Base-by-base conservation (phyloP, 2,888 invertebrate genomes). In the Sesia apiformis region DNA sequence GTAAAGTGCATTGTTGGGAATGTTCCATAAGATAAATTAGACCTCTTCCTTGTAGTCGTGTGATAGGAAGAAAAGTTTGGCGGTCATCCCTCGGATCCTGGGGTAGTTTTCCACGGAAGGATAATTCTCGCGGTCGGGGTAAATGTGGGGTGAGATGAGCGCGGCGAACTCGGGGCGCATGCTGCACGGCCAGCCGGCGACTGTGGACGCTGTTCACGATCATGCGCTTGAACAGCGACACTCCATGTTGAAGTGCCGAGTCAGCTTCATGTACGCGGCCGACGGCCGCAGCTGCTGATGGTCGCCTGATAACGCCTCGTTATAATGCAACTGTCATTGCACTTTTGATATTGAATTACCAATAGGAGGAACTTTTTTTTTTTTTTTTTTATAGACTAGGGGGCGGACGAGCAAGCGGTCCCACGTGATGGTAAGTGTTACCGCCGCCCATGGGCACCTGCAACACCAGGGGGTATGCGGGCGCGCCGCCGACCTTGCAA, bases 211-310 rank as follows among this genome's bases (percentile, higher is more conserved):
- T 90, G 70, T 94, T 94, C 39, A 83, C 89, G 38, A 96, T 90
- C 91, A 96, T 92, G 46, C 96, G 90, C 76, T 97, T 96, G 78
- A 96, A 96, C 53, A 97, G 82, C 0, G 96, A 96, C 40, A 96
- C 88, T 95, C 94, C 55, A 96, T 83, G 54, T 93, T 89, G 74
- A 89, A 94, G 53, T 91, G 76, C 59, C 82, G 90, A 5, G 93
- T 93, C 57, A 96, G 81, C 52, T 90, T 84, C 74, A 92, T 93
- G 55, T 92, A 93, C 3, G 94, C 91, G 3, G 94, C 92, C 51
- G 91, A 92, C 0, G 96, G 96, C 53, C 93, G 90, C 55, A 97
- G 82, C 72, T 97, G 97, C 69, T 94, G 92, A 74, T 97, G 96
- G 73, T 97, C 96, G 39, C 94, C 93, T 91, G 72, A 1, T 1